Conservation (phyloP, 2,113 vertebrate species). For the Prinia subflava region DNA sequence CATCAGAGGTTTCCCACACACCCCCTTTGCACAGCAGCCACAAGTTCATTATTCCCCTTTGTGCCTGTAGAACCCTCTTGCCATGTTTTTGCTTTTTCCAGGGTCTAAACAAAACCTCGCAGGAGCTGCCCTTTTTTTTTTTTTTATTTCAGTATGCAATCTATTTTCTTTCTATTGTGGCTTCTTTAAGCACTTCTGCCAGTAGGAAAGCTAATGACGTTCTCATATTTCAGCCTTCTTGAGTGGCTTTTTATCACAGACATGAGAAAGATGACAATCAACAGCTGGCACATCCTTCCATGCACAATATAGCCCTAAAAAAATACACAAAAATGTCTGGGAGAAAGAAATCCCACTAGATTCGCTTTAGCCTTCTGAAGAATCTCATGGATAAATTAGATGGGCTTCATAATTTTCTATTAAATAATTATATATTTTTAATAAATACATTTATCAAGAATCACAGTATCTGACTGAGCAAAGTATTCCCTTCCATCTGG, state of each 20-base stretch:
- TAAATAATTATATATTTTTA: slow-evolving; percentile 2
- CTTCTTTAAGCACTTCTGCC: slow-evolving; percentile 44
- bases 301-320: background rate
- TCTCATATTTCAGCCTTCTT: slow-evolving; percentile 56
- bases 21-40: background rate
- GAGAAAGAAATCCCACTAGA: slow-evolving; percentile 17
- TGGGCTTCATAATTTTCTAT: background rate
- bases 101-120: background rate
- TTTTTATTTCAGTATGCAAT: background rate
- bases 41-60: background rate
- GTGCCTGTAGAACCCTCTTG: background rate
- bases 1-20: background rate
- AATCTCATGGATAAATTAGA: background rate
- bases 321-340: background rate
- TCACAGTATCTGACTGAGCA: background rate
- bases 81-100: background rate
- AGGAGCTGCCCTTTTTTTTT: background rate
- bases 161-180: slow-evolving; percentile 26
- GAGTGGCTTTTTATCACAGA: slow-evolving; percentile 59
- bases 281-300: slow-evolving; percentile 46
- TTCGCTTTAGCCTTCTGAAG: background rate
- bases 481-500: background rate
- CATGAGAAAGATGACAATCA: slow-evolving; percentile 57
- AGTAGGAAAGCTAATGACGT: slow-evolving; percentile 25
- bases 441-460: background rate